Percentiles rank a stretch among this genome's conserved stretches.
Evolutionary conservation across 2,797 vertebrate genomes (phyloP).

Genomic region (Cuniculus paca): DNA sequence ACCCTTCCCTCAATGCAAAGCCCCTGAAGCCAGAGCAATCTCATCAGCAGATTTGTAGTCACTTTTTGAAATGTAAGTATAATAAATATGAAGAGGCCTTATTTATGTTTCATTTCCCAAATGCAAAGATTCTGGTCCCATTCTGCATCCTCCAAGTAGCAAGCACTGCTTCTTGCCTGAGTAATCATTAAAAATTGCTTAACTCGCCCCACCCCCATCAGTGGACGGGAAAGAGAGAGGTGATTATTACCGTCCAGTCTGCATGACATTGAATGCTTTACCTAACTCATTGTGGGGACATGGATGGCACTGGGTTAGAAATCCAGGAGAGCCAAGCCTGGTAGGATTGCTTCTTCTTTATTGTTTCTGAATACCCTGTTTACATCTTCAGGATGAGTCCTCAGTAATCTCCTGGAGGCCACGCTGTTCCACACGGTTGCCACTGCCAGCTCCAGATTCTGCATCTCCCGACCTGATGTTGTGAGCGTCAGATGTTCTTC

Average conservation of each 20-base stretch:
- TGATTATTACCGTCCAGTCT: not conserved
- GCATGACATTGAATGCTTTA: not conserved
- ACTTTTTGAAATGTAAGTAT: conserved; percentile 73
- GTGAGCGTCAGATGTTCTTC: not conserved
- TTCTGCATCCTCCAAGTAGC: not conserved
- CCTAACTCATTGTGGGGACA: not conserved
- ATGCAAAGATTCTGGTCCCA: conserved; percentile 54
- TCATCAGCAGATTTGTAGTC: conserved; percentile 79
- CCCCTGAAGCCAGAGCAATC: conserved; percentile 73
- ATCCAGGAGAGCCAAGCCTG: not conserved
- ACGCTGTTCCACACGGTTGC: not conserved
- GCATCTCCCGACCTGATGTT: not conserved
- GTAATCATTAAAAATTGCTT: conserved; percentile 35
- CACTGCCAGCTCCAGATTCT: not conserved
- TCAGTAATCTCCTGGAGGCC: not conserved
- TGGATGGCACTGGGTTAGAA: not conserved
- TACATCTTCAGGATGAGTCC: not conserved
- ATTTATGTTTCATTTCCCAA: conserved; percentile 78
- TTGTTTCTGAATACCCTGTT: not conserved
- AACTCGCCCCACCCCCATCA: not conserved
- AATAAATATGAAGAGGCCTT: conserved; percentile 77
- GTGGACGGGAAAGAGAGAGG: not conserved
- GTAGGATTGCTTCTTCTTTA: not conserved
- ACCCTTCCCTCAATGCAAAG: conserved; percentile 63
- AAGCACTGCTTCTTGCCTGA: conserved; percentile 20